Evolutionary conservation across 2,113 vertebrate genomes (phyloP).

Genomic region (Engraulis encrasicolus): DNA sequence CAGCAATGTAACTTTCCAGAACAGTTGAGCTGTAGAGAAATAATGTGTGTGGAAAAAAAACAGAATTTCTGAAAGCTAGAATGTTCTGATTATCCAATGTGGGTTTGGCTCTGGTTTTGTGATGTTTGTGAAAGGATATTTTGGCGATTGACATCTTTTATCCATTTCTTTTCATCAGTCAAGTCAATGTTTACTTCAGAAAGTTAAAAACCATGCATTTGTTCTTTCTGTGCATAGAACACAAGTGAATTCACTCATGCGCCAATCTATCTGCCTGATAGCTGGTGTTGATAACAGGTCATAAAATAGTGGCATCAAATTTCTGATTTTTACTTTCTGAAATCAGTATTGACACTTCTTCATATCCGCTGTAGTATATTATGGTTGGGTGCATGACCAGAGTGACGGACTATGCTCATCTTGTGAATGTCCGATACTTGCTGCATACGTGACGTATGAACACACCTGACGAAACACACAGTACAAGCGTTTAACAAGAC

Average conservation of each 20-base stretch:
- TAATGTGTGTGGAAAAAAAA: not conserved
- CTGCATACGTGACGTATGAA: not conserved
- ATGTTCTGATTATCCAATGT: not conserved
- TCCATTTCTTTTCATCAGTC: not conserved
- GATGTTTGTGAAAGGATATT: not conserved
- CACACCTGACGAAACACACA: slow-evolving; percentile 7
- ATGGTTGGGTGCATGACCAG: not conserved
- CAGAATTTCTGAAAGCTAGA: not conserved
- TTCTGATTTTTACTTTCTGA: too few relatives aligned
- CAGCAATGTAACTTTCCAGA: not conserved
- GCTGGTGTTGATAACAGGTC: too few relatives aligned
- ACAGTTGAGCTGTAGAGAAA: not conserved
- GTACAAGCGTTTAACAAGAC: not conserved
- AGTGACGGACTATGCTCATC: not conserved
- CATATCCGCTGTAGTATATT: not conserved
- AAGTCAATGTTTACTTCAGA: too few relatives aligned
- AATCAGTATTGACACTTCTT: too few relatives aligned
- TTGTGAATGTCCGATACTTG: not conserved
- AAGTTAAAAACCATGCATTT: too few relatives aligned
- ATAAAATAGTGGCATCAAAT: too few relatives aligned
- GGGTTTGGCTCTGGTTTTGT: not conserved
- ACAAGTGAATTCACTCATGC: too few relatives aligned
- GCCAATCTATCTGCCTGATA: too few relatives aligned
- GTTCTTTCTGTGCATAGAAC: too few relatives aligned
- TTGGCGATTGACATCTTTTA: not conserved